Percentiles rank a stretch among this genome's conserved stretches.
These are phyloP conservation scores for Poecilia picta DNA, from an alignment of 2,797 vertebrate genomes.

Conservation along the genomic window DNA sequence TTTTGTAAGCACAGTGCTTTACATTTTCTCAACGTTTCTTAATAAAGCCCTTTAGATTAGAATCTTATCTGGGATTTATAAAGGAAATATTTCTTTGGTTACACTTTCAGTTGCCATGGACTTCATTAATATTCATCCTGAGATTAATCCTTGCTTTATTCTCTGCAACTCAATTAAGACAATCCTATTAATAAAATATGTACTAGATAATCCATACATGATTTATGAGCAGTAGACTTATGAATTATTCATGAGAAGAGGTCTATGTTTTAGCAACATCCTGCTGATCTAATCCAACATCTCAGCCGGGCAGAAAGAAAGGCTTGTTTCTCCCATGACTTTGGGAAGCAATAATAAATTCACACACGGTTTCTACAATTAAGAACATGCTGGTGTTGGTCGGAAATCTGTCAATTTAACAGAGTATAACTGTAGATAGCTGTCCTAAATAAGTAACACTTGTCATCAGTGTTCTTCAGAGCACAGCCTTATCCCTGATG, in stretches of 20 bases:
- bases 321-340: conserved; percentile 11
- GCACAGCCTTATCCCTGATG: conserved; percentile 46
- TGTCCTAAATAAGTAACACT: conserved; percentile 66
- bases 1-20: conserved; percentile 9
- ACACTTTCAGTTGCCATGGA: conserved; percentile 41
- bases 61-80: conserved; percentile 46
- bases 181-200: conserved; percentile 86
- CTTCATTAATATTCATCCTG: conserved; percentile 77
- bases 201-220: conserved; percentile 79
- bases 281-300: conserved; percentile 59
- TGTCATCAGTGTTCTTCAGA: conserved; percentile 58
- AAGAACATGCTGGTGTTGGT: conserved; percentile 43
- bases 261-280: conserved; percentile 73
- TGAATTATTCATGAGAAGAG: conserved; percentile 79
- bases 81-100: conserved; percentile 54
- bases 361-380: conserved; percentile 31
- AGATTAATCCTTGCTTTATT: conserved; percentile 82
- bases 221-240: conserved; percentile 74
- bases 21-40: conserved; percentile 5
- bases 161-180: conserved; percentile 81
- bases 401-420: conserved; percentile 55
- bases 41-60: conserved; percentile 49
- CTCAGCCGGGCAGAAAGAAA: conserved; percentile 38
- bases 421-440: conserved; percentile 27
- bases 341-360: conserved; percentile 44